Conservation (phyloP, 1,140 invertebrate genomes). For the Stegodyphus dumicola region DNA sequence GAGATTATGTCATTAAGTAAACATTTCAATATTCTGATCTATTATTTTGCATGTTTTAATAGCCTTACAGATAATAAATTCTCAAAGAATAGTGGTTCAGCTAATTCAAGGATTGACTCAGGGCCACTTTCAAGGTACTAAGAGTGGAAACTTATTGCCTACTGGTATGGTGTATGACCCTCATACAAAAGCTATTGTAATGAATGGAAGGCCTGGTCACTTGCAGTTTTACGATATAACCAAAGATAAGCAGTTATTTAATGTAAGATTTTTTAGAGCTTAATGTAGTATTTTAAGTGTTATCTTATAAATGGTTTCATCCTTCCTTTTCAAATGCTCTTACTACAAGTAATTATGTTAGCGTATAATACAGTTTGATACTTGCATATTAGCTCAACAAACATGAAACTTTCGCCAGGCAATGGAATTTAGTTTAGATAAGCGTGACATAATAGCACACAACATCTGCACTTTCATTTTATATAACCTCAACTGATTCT, state of each 20-base stretch:
- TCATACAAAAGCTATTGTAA: conserved; percentile 75
- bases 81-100: conserved; percentile 72
- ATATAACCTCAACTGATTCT: too few relatives aligned
- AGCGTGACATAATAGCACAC: too few relatives aligned
- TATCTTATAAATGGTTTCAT: too few relatives aligned
- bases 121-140: conserved; percentile 47
- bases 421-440: too few relatives aligned
- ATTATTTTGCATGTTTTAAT: not conserved
- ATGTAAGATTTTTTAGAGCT: conserved; percentile 71
- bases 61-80: conserved; percentile 78
- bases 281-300: not conserved
- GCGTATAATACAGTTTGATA: too few relatives aligned
- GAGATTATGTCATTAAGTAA: too few relatives aligned
- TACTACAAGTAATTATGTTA: too few relatives aligned
- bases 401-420: too few relatives aligned
- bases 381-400: too few relatives aligned
- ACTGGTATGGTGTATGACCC: conserved; percentile 78
- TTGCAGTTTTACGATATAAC: conserved; percentile 82
- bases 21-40: too few relatives aligned
- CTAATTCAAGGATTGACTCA: conserved; percentile 76
- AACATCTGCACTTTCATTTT: too few relatives aligned
- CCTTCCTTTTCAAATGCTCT: too few relatives aligned
- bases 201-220: conserved; percentile 82
- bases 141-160: conserved; percentile 70
- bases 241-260: conserved; percentile 76